phyloP scores from a whole-genome alignment of 2,113 vertebrate species.

The Colinus virginianus region DNA sequence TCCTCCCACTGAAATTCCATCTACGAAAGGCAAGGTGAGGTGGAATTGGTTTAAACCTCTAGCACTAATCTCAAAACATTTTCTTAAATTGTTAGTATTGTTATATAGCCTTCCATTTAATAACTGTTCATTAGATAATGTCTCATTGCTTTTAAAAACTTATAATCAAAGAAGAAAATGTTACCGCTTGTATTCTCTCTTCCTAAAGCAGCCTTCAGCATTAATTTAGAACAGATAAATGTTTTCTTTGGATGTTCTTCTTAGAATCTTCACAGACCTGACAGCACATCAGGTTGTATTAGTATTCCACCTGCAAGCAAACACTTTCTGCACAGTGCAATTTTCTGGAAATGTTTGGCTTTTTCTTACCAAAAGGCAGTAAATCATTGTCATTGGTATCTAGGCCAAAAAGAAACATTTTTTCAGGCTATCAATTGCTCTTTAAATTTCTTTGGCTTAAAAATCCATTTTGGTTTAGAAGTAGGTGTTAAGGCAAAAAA shows the following conservation, averaged over 20 bases:
- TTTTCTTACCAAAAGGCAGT: conserved; percentile 24
- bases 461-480: conserved; percentile 62
- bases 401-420: conserved; percentile 54
- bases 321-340: conserved; percentile 41
- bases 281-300: conserved; percentile 58
- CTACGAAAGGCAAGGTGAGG: not conserved
- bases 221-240: conserved; percentile 64
- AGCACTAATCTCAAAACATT: conserved; percentile 3
- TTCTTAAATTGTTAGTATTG: conserved; percentile 43
- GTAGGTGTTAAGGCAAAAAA: not conserved
- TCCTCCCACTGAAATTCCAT: conserved; percentile 34
- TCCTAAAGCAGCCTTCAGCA: conserved; percentile 46
- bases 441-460: conserved; percentile 64
- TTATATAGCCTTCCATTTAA: not conserved
- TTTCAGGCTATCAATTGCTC: conserved; percentile 63
- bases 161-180: conserved; percentile 46
- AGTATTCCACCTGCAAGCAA: conserved; percentile 54
- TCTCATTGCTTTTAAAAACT: conserved; percentile 36
- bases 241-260: conserved; percentile 49
- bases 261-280: conserved; percentile 45
- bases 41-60: not conserved
- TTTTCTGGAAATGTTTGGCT: conserved; percentile 58
- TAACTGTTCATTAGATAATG: conserved; percentile 33
- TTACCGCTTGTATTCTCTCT: conserved; percentile 13
- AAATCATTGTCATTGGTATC: conserved; percentile 67